Evolutionary conservation across 2,888 invertebrate genomes (phyloP).

Genomic region (Plagodis dolabraria): DNA sequence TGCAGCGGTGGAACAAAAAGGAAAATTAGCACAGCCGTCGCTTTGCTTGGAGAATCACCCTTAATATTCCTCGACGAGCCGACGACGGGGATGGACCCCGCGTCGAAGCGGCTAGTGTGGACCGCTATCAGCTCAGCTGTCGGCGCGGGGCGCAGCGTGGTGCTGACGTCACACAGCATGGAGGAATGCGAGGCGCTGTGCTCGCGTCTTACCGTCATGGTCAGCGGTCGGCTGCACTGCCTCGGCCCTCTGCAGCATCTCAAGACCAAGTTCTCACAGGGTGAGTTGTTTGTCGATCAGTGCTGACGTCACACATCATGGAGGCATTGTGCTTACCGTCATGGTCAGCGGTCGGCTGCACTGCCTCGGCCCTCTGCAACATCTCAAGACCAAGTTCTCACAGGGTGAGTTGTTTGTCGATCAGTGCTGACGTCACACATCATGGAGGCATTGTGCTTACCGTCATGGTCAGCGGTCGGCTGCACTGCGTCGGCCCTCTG

Average conservation of each 20-base stretch:
- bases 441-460: conserved; percentile 89
- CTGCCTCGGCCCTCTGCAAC: too few species aligned
- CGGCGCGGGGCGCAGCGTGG: conserved; percentile 88
- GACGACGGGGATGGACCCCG: conserved; percentile 91
- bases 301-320: conserved; percentile 85
- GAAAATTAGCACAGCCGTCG: conserved; percentile 90
- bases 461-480: conserved; percentile 90
- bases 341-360: conserved; percentile 89
- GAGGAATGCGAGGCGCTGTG: conserved; percentile 94
- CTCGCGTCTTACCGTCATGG: conserved; percentile 92
- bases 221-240: conserved; percentile 88
- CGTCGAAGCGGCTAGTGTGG: conserved; percentile 93
- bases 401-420: conserved; percentile 76
- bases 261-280: conserved; percentile 83
- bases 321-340: conserved; percentile 90
- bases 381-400: conserved; percentile 69
- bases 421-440: conserved; percentile 66
- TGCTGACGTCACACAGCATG: conserved; percentile 88
- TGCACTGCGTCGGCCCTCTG: conserved; percentile 88
- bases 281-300: conserved; percentile 58
- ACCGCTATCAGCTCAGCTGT: conserved; percentile 86
- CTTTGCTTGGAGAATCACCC: conserved; percentile 88
- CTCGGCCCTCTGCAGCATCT: conserved; percentile 89
- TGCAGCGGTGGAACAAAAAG: conserved; percentile 91
- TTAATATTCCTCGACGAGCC: conserved; percentile 89